phyloP scores from a whole-genome alignment of 2,888 invertebrate genomes.

The Bruchidius siliquastri region DNA sequence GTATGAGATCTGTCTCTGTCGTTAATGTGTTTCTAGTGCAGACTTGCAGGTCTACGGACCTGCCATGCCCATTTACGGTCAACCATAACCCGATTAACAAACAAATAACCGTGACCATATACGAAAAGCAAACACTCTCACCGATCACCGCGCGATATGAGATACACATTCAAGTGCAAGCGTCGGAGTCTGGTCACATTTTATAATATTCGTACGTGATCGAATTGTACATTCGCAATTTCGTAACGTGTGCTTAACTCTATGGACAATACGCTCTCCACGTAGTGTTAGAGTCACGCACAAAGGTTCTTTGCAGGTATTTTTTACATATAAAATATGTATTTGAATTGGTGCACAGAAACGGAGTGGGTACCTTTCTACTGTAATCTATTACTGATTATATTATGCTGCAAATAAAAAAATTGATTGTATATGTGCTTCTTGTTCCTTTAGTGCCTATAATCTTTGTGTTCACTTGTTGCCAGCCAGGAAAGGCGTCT shows the following conservation, averaged over 20 bases:
- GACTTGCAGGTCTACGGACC: background rate
- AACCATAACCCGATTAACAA: constrained; percentile 13
- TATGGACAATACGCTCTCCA: background rate
- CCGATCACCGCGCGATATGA: constrained; percentile 6
- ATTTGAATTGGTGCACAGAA: background rate
- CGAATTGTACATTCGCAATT: background rate
- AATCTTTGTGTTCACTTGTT: too few relatives aligned
- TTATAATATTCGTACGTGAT: background rate
- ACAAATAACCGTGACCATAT: constrained; percentile 5
- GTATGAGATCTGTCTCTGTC: too few relatives aligned
- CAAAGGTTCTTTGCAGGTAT: background rate
- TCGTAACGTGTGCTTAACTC: background rate
- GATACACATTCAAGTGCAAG: constrained; percentile 3
- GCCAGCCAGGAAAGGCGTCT: too few relatives aligned
- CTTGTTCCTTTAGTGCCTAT: too few relatives aligned
- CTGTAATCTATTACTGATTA: too few relatives aligned
- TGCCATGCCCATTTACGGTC: background rate
- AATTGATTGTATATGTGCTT: too few relatives aligned
- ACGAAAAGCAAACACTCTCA: constrained; percentile 9
- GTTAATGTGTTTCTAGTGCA: too few relatives aligned
- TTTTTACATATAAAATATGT: background rate
- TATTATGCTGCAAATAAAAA: too few relatives aligned
- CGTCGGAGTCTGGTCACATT: background rate
- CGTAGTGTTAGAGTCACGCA: background rate
- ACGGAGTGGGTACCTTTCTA: too few relatives aligned